Evolutionary conservation across 1,140 invertebrate genomes (phyloP).

Genomic region (Reticulitermes speratus): DNA sequence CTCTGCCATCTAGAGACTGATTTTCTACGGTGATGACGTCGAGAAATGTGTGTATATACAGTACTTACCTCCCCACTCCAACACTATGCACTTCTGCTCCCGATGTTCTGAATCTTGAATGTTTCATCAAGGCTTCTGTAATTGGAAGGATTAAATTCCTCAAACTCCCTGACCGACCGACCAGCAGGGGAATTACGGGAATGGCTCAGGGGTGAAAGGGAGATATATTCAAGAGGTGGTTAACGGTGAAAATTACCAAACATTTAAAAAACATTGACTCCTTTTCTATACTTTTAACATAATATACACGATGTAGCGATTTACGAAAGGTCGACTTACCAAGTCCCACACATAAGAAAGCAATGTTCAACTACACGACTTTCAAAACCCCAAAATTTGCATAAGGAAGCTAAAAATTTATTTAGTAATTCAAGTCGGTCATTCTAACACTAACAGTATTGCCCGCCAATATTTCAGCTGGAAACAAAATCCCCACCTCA

Average conservation of each 20-base stretch:
- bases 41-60: neutral
- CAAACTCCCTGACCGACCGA: conserved; percentile 21
- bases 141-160: conserved; percentile 30
- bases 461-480: no score
- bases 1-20: neutral
- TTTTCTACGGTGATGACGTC: neutral
- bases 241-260: neutral
- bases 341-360: no score
- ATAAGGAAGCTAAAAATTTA: no score
- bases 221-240: neutral
- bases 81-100: neutral
- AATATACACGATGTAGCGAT: no score
- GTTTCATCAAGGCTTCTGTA: conserved; percentile 29
- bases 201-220: neutral
- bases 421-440: no score
- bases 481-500: no score
- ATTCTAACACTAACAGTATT: no score
- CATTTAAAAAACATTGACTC: conserved; percentile 20
- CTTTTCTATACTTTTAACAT: neutral
- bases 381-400: no score
- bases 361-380: no score
- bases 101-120: conserved; percentile 29
- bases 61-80: neutral
- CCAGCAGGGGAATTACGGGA: neutral
- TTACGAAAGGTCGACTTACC: no score